Base-by-base conservation (phyloP, 2,113 vertebrate species). In the Propithecus coquereli region DNA sequence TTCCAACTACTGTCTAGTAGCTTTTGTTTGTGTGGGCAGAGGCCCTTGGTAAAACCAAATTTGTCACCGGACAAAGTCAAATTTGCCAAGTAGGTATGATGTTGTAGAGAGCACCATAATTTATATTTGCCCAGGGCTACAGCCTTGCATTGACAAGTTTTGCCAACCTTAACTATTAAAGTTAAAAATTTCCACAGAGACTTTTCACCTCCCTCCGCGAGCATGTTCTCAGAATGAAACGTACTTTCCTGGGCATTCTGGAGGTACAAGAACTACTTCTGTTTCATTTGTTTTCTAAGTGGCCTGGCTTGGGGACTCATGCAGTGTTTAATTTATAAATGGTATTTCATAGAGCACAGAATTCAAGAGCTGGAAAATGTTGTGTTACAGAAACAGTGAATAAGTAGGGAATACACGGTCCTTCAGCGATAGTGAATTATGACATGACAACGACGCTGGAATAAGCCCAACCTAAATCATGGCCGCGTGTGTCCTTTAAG, bases 281-380 rank as follows among this genome's bases (percentile, higher is more conserved):
- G 50, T 76, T 80, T 76, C 43, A 77, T 91, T 87, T 59, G 57
- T 71, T 88, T 94, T 81, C 65, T 74, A 54, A 68, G n/a, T 74
- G 50, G 79, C 16, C 73, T 57, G 40, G 7, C 57, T 37, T 76
- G 43, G n/a, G 77, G 65, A 88, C 66, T 84, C 37, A 30, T 3
- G 65, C 8, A 47, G 65, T 66, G 16, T 93, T 91, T 91, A 91
- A 94, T 70, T 81, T 96, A 85, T 85, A 92, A 85, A 70, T 57
- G 66, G 25, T 68, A 84, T 96, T 90, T 91, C 37, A 47, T 45
- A 80, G 85, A 74, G 47, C 82, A 88, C 34, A 79, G 54, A 66
- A 90, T 90, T 90, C 13, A 66, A 61, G 50, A 80, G 57, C 87
- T 91, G 63, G 82, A 70, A 95, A 94, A 65, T 16, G 32, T 27